phyloP scores from a whole-genome alignment of 2,888 invertebrate species.

The Phalera bucephala region DNA sequence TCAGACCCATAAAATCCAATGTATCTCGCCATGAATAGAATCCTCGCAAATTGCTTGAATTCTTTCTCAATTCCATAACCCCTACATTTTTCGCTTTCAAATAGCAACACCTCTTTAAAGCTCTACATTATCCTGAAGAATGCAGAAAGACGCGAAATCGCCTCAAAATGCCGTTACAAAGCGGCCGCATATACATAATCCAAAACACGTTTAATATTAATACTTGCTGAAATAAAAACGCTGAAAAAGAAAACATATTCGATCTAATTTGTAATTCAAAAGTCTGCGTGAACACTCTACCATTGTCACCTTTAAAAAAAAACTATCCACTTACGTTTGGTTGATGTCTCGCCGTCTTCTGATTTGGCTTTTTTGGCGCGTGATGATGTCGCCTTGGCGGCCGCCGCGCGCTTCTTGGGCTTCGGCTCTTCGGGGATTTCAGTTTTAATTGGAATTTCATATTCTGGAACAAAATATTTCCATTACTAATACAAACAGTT shows the following conservation, averaged over 20 bases:
- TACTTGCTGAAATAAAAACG: background rate
- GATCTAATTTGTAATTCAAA: background rate
- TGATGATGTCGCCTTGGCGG: conserved; percentile 49
- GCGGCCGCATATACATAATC: no score
- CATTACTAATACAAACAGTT: background rate
- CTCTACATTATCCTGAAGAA: no score
- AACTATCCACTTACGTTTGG: conserved; percentile 68
- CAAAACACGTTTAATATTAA: no score
- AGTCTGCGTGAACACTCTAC: conserved; percentile 41
- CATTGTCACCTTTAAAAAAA: conserved; percentile 34
- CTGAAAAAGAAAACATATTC: background rate
- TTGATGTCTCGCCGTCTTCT: conserved; percentile 48
- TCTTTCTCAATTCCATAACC: no score
- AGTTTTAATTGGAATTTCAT: conserved; percentile 59
- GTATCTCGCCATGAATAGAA: no score
- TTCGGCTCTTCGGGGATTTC: conserved; percentile 53
- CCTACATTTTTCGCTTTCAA: no score
- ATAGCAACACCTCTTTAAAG: no score
- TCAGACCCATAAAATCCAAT: no score
- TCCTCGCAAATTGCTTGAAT: no score
- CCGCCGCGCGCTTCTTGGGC: conserved; percentile 51
- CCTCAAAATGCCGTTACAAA: no score
- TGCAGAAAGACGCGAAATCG: no score
- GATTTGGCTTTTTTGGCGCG: conserved; percentile 57
- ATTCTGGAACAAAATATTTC: conserved; percentile 44